These are phyloP conservation scores for Proisotoma minuta DNA, from an alignment of 2,888 invertebrate genomes.

Conservation along the genomic window DNA sequence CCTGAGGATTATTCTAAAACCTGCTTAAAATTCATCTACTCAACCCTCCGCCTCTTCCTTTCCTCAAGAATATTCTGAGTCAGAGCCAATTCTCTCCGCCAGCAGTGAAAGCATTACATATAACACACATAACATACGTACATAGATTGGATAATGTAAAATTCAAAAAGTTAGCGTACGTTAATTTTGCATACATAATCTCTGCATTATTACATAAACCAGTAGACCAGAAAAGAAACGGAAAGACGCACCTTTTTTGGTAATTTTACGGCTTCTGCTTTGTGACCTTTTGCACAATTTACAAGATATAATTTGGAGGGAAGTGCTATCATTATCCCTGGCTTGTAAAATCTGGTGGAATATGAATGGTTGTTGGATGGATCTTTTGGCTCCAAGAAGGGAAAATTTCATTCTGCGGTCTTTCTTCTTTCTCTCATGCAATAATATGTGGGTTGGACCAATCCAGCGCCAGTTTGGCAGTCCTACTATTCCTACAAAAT, in stretches of 20 bases:
- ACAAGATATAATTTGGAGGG: background rate
- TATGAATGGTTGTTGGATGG: background rate
- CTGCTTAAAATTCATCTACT: conserved; percentile 36
- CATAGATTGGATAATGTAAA: too few relatives aligned
- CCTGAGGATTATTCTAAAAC: conserved; percentile 16
- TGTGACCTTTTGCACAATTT: background rate
- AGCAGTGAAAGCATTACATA: background rate
- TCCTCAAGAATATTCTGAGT: conserved; percentile 7
- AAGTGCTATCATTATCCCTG: background rate
- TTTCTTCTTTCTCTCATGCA: background rate
- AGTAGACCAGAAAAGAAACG: background rate
- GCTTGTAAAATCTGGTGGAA: conserved; percentile 2
- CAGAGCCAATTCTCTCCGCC: conserved; percentile 12
- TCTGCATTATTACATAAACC: conserved; percentile 1
- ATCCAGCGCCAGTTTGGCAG: conserved; percentile 27
- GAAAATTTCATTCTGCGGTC: background rate
- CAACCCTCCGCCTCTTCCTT: conserved; percentile 9
- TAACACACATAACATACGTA: too few relatives aligned
- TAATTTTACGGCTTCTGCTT: background rate
- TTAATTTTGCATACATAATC: conserved; percentile 16
- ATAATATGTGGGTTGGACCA: conserved; percentile 1
- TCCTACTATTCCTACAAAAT: conserved; percentile 14
- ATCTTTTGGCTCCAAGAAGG: background rate
- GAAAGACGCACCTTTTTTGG: background rate
- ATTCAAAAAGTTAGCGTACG: conserved; percentile 21